Evolutionary conservation across 2,113 vertebrate species (phyloP), one percentile per base, ranked within the genome.

Genomic region (Bettongia penicillata): DNA sequence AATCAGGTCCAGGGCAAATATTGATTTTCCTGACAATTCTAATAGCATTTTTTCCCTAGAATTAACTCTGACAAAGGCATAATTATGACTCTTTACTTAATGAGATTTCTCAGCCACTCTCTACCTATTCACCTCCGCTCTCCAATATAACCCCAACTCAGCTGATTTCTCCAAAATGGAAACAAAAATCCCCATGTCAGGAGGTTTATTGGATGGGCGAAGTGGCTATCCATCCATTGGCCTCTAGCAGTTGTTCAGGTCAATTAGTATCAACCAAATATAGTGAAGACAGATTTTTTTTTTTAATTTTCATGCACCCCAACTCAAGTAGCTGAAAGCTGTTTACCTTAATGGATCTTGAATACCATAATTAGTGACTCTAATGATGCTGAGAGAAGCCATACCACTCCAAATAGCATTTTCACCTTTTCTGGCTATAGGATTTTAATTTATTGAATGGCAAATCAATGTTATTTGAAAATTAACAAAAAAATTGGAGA

Each of bases 11-110:
- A 2, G 48, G 94, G 48, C 51, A 94, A 53, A 93, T 93, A 98
- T 97, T 7, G 97, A 98, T 98, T 94, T 50, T 50, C 31, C 37
- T 0, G n/a, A 49, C 90, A 94, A 28, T 55, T 0, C 28, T 2
- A 90, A 52, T 52, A 90, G 28, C 37, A 51, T 48, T 51, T 51
- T 92, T 52, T 11, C 24, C 51, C 94, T 89, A 94, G 96, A 98
- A 97, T 97, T 95, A 96, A 95, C 53, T 51, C 92, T 91, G 95
- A 53, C 91, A 61, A 37, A 53, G 92, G 68, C 93, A 50, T 95
- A 94, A 95, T 90, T 93, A 97, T n/a, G 8, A 2, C 90, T 94
- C 50, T 96, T 93, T 95, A 94, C 96, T 96, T 97, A 98, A 98
- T 55, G 94, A 97, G 95, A 51, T 97, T 96, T 94, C 37, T 95